Evolutionary conservation across 1,140 invertebrate species (phyloP).

Genomic region (Callitettix versicolor): DNA sequence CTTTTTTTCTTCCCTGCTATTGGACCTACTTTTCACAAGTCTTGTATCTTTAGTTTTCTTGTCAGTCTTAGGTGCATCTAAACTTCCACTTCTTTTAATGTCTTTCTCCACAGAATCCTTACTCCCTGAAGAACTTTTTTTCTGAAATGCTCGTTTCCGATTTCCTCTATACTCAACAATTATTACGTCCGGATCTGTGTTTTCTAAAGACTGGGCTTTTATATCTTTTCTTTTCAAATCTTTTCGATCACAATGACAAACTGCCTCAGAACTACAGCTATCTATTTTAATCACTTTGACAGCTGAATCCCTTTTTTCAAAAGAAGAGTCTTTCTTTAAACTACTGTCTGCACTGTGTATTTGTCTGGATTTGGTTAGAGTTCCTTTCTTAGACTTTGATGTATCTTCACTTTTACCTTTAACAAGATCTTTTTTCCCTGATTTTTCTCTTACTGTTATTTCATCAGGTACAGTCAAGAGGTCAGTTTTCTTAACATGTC

Average conservation of each 20-base stretch:
- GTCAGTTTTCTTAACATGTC: background rate
- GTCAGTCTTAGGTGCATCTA: conserved; percentile 15
- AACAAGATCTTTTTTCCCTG: conserved; percentile 20
- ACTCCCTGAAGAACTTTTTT: conserved; percentile 26
- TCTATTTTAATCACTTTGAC: conserved; percentile 28
- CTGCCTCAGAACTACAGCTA: conserved; percentile 18
- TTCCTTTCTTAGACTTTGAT: conserved; percentile 18
- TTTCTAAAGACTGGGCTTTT: conserved; percentile 23
- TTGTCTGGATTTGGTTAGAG: conserved; percentile 19
- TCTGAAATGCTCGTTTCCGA: conserved; percentile 25
- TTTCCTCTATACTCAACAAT: conserved; percentile 29
- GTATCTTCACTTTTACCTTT: conserved; percentile 23
- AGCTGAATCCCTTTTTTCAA: conserved; percentile 22
- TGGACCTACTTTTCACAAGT: background rate
- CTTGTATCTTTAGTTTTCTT: conserved; percentile 14
- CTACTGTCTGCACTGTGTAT: conserved; percentile 25
- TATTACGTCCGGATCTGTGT: conserved; percentile 24
- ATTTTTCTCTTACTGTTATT: background rate
- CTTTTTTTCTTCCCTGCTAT: conserved; percentile 4
- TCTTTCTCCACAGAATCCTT: conserved; percentile 22
- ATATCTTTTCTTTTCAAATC: conserved; percentile 9
- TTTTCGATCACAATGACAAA: conserved; percentile 21
- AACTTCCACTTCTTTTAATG: conserved; percentile 18
- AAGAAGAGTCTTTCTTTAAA: conserved; percentile 19
- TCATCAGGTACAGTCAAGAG: conserved; percentile 6